Conservation (phyloP, 2,888 invertebrate species). For the Perdita meconis region DNA sequence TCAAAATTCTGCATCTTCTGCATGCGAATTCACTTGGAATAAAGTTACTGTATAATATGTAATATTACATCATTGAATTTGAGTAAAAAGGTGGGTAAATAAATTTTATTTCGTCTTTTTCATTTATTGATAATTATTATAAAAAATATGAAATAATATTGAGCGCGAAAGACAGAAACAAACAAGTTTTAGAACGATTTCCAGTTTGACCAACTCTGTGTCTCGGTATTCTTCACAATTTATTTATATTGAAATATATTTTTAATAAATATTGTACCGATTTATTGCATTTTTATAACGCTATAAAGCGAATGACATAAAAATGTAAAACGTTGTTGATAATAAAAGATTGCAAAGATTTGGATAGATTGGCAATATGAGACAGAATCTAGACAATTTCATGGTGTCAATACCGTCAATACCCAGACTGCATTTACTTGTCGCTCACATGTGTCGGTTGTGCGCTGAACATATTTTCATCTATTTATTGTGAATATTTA, state of each 20-base stretch:
- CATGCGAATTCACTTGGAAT: not conserved
- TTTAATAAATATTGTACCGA: slow-evolving; percentile 7
- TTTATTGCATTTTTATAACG: not conserved
- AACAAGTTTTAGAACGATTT: too few relatives aligned
- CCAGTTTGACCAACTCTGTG: slow-evolving; percentile 26
- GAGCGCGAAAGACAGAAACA: not conserved
- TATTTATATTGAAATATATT: not conserved
- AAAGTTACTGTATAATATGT: too few relatives aligned
- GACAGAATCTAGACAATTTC: not conserved
- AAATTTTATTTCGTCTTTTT: not conserved
- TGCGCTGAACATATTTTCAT: slow-evolving; percentile 75
- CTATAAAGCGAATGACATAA: not conserved
- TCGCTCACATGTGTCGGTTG: slow-evolving; percentile 78
- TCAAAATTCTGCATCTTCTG: not conserved
- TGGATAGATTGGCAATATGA: slow-evolving; percentile 19
- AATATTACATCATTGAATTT: not conserved
- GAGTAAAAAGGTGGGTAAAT: not conserved
- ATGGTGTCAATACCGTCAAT: slow-evolving; percentile 22
- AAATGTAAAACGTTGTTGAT: not conserved
- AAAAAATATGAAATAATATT: not conserved
- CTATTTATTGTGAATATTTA: slow-evolving; percentile 81
- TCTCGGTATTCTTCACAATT: not conserved
- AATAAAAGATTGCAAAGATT: not conserved
- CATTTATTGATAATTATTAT: not conserved
- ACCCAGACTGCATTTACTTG: slow-evolving; percentile 58